Evolutionary conservation across 35 echinoderm and acorn worm genomes (phyloP), one percentile per base, ranked within the genome.

Genomic region (Lytechinus pictus): DNA sequence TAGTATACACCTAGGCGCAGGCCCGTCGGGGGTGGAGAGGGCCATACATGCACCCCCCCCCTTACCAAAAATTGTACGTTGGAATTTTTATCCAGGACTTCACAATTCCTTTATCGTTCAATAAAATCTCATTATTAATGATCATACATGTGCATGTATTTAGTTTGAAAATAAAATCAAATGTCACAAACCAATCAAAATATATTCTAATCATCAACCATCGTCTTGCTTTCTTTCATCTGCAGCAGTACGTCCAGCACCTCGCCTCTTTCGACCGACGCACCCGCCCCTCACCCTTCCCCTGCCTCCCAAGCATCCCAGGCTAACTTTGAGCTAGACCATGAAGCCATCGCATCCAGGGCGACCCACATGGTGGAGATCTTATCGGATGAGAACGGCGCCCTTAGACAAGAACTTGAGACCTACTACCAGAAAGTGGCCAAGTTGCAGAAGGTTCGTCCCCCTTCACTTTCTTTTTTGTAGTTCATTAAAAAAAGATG

Each of bases 351-450:
- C 24, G 98, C 98, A 21, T 92, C 89, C 27, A 72, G 98, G 57
- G 98, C 98, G 10, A 97, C 98, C 2, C 96, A 99, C 56, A 99
- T 99, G 98, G 98, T 97, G 12, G 97, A 97, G 66, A 97, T 99
- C 86, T 92, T 99, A 27, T 99, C 98, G 19, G 98, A 96, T 55
- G 98, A 99, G 54, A 99, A 99, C 94, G 94, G 51, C 52, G 95
- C 89, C 58, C 88, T 99, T 51, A 90, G 98, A 27, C 96, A 97
- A 86, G 98, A 99, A 87, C 60, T 99, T n/a, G 96, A 99, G 9
- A 96, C 87, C 16, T 97, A 97, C 90, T 97, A 97, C 54, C 96
- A 97, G 87, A 97, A 97, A 89, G 98, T 99, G 27, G 95, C 92
- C 97, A 97, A 97, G 92, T 88, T 99, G 19, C 98, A 97, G 95